phyloP scores from a whole-genome alignment of 2,797 vertebrate genomes.

The Podarcis siculus region DNA sequence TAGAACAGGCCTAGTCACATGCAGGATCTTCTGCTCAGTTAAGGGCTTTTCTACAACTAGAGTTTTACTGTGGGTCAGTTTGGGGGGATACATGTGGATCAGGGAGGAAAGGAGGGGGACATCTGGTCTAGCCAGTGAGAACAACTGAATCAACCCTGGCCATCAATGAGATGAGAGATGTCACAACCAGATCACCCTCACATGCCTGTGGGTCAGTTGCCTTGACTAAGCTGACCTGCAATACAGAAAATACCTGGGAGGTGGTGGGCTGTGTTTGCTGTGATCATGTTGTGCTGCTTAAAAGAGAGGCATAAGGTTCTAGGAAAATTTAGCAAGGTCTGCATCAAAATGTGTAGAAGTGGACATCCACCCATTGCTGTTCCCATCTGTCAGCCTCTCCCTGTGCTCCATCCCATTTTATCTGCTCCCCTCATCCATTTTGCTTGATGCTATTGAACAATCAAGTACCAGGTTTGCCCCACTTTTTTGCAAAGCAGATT shows the following conservation, averaged over 20 bases:
- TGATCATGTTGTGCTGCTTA: background rate
- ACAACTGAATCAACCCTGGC: no score
- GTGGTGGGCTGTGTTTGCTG: background rate
- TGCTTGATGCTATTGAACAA: background rate
- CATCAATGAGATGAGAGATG: no score
- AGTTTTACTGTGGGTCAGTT: background rate
- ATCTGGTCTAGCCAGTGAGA: no score
- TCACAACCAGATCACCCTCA: no score
- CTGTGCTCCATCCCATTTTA: background rate
- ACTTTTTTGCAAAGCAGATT: background rate
- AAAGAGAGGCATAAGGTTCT: background rate
- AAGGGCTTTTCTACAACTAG: background rate
- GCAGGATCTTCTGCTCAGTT: background rate
- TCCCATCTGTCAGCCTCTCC: background rate
- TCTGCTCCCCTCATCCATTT: background rate
- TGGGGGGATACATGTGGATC: background rate
- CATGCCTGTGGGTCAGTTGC: background rate
- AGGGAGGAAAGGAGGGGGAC: background rate
- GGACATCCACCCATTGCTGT: background rate
- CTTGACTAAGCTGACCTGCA: background rate
- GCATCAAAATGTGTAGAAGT: background rate
- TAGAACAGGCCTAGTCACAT: background rate
- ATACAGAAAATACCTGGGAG: background rate
- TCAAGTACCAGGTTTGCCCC: background rate
- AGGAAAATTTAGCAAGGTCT: background rate